Evolutionary conservation across 1,140 invertebrate species (phyloP).

Genomic region (Papilio helenus): DNA sequence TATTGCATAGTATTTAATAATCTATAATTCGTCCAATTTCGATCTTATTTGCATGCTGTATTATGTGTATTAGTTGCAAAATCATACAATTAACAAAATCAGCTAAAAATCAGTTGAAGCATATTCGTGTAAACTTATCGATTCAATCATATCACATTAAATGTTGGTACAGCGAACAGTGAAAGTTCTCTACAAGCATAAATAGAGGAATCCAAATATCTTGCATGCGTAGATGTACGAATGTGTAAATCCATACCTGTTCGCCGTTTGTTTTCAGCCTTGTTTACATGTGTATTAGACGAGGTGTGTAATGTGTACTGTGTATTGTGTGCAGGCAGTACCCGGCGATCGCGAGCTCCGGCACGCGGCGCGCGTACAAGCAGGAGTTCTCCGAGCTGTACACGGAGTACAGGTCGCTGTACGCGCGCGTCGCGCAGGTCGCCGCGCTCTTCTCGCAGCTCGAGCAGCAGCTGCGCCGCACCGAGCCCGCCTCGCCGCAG

Average conservation of each 20-base stretch:
- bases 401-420: conserved; percentile 90
- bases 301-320: no score
- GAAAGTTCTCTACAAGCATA: no score
- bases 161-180: no score
- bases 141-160: no score
- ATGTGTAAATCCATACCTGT: no score
- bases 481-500: conserved; percentile 75
- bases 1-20: background rate
- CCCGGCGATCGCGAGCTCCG: conserved; percentile 88
- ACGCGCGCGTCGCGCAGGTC: conserved; percentile 90
- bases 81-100: no score
- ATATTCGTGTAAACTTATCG: background rate
- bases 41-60: conserved; percentile 12
- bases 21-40: conserved; percentile 11
- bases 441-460: conserved; percentile 90
- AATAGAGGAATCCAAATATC: no score
- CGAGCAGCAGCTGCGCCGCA: conserved; percentile 85
- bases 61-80: background rate
- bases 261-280: no score
- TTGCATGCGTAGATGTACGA: no score
- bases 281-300: no score
- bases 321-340: conserved; percentile 86
- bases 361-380: conserved; percentile 93
- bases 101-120: no score
- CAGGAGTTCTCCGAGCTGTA: conserved; percentile 94